Percentiles rank a stretch among this genome's conserved stretches.
Conservation (phyloP, 2,888 invertebrate species). For the Abrostola triplasia region DNA sequence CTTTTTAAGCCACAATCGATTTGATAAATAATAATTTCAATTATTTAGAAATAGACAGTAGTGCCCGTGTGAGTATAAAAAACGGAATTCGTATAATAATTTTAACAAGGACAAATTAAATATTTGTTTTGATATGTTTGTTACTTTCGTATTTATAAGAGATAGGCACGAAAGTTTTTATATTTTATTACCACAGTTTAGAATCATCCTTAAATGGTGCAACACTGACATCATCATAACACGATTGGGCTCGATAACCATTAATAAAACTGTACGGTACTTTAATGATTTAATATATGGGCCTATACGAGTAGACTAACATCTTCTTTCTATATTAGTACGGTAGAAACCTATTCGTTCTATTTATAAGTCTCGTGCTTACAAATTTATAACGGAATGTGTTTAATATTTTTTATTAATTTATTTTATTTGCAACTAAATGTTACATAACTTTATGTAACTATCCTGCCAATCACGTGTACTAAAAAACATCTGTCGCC, state of each 20-base stretch:
- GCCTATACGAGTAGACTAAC: not conserved
- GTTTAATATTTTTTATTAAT: conserved; percentile 12
- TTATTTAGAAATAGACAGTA: too few relatives aligned
- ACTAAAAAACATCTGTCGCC: conserved; percentile 39
- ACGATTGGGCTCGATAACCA: conserved; percentile 22
- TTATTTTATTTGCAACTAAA: conserved; percentile 15
- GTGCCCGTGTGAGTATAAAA: too few relatives aligned
- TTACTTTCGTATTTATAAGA: conserved; percentile 7
- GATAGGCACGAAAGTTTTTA: too few relatives aligned
- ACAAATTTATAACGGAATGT: conserved; percentile 9
- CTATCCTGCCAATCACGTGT: conserved; percentile 10
- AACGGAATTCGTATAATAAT: too few relatives aligned
- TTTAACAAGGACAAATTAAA: not conserved
- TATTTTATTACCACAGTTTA: not conserved
- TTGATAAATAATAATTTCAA: too few relatives aligned
- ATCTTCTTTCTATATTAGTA: not conserved
- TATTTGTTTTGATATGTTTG: conserved; percentile 2
- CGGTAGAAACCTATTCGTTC: conserved; percentile 28
- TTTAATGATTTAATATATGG: not conserved
- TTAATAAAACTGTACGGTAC: conserved; percentile 6
- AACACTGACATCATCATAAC: conserved; percentile 41
- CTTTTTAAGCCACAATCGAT: too few relatives aligned
- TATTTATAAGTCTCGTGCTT: conserved; percentile 27
- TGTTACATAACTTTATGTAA: conserved; percentile 22
- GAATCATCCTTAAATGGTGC: conserved; percentile 15